Evolutionary conservation across 2,888 invertebrate genomes (phyloP).

Genomic region (Trachelus iudaicus): DNA sequence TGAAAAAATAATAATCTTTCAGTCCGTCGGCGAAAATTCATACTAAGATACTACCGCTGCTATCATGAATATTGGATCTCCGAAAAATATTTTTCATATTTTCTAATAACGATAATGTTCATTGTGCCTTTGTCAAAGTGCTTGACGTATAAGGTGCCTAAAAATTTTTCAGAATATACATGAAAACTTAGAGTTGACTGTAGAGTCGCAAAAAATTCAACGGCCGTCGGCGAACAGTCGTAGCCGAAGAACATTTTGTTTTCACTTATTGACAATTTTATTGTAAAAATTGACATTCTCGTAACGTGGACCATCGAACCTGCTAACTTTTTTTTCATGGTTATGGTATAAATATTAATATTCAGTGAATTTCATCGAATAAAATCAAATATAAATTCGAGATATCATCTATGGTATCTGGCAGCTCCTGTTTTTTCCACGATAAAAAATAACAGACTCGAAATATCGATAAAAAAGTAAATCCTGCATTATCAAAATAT

Average conservation of each 20-base stretch:
- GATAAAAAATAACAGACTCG: background rate
- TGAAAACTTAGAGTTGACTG: background rate
- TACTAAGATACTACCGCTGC: too few relatives aligned
- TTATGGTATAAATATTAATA: background rate
- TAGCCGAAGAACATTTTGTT: conserved; percentile 1
- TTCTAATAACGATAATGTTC: background rate
- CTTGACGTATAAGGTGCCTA: background rate
- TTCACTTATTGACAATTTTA: conserved; percentile 3
- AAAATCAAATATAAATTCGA: background rate
- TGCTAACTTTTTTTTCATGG: background rate
- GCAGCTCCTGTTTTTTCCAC: background rate
- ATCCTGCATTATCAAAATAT: background rate
- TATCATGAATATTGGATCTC: too few relatives aligned
- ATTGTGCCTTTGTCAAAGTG: background rate
- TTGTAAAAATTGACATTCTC: conserved; percentile 9
- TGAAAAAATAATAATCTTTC: too few relatives aligned
- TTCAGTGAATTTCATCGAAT: background rate
- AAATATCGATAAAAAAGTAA: background rate
- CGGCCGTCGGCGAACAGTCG: conserved; percentile 28
- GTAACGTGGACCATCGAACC: conserved; percentile 26
- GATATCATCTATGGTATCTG: background rate
- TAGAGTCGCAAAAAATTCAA: background rate
- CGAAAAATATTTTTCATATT: background rate
- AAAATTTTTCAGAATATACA: background rate
- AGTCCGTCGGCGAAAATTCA: too few relatives aligned